phyloP scores from a whole-genome alignment of 2,113 vertebrate species.

The Mustela nigripes region DNA sequence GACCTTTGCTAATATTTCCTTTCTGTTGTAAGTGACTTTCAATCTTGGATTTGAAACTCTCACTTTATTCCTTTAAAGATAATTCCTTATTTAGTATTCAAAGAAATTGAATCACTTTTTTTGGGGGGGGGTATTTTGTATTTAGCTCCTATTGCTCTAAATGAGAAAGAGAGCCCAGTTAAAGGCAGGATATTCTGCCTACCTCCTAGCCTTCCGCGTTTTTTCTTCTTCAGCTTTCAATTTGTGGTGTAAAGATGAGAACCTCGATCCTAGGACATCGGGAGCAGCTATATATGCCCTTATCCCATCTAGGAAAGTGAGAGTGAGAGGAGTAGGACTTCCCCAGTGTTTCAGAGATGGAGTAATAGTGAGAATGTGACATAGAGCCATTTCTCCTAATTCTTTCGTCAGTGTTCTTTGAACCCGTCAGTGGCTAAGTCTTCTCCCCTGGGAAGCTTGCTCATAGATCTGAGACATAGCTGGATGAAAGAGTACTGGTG shows the following conservation, averaged over 20 bases:
- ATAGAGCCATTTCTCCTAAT: neutral
- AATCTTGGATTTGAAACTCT: neutral
- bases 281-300: accelerated
- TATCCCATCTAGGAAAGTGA: neutral
- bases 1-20: neutral
- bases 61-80: constrained; percentile 25
- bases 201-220: neutral
- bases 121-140: neutral
- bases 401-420: neutral
- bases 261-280: neutral
- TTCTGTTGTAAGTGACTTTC: neutral
- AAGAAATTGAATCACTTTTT: neutral
- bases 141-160: neutral
- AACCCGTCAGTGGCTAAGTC: neutral
- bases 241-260: constrained; percentile 30
- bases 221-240: neutral
- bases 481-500: neutral
- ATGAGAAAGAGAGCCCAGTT: constrained; percentile 2
- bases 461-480: neutral
- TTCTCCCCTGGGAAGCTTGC: neutral
- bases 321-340: neutral
- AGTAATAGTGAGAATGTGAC: neutral
- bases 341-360: neutral
- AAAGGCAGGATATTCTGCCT: neutral
- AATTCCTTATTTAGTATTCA: constrained; percentile 6